phyloP scores from a whole-genome alignment of 2,113 vertebrate genomes.

The Nasalis larvatus region DNA sequence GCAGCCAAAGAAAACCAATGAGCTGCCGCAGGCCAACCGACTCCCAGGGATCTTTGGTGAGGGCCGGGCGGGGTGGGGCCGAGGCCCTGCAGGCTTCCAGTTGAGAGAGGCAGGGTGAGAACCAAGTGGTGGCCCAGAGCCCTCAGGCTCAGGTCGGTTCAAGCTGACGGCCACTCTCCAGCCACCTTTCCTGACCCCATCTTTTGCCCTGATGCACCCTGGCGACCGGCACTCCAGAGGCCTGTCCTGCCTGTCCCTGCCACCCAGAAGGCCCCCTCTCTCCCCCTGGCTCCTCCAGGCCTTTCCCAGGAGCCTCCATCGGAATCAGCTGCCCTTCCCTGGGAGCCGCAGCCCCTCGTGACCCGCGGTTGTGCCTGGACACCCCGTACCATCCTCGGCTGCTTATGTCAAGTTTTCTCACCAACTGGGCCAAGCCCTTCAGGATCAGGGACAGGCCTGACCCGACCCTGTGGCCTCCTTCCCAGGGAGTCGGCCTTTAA shows the following conservation, averaged over 20 bases:
- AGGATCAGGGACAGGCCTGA: not conserved
- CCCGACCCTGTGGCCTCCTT: not conserved
- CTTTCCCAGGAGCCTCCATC: not conserved
- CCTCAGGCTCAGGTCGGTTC: not conserved
- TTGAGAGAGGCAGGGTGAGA: not conserved
- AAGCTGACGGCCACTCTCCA: not conserved
- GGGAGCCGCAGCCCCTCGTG: not conserved
- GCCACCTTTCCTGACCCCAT: not conserved
- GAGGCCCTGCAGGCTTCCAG: not conserved
- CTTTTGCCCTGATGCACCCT: not conserved
- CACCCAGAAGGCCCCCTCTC: accelerated
- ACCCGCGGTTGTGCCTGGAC: accelerated
- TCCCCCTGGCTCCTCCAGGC: not conserved
- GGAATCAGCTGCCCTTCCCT: not conserved
- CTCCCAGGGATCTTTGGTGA: slow-evolving; percentile 89
- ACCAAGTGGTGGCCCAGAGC: not conserved
- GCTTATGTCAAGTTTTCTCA: not conserved
- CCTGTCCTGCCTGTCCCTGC: not conserved
- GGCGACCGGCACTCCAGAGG: not conserved
- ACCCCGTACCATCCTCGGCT: no score
- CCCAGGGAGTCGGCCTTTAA: not conserved
- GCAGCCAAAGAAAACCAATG: slow-evolving; percentile 89
- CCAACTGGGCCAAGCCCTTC: not conserved
- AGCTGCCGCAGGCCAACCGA: slow-evolving; percentile 89
- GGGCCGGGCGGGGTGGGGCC: not conserved